Conservation (phyloP, 2,797 vertebrate species). For the Pipistrellus kuhlii region DNA sequence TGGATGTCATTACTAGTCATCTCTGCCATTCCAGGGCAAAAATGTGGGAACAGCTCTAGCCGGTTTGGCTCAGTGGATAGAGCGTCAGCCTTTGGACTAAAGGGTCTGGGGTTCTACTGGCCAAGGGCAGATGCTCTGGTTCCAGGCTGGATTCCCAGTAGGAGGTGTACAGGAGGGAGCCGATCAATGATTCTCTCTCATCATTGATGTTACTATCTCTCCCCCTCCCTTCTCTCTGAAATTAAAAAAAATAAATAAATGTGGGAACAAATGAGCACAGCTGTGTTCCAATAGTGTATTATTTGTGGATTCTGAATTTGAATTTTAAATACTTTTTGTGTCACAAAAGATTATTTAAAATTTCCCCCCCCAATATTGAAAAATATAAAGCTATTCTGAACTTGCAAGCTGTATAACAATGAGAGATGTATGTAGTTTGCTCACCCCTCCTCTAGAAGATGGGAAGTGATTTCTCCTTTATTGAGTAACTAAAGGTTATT, state of each 20-base stretch:
- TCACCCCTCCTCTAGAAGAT: neutral
- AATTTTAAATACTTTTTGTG: neutral
- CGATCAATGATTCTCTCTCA: too few species aligned
- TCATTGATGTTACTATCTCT: too few species aligned
- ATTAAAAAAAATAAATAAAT: neutral
- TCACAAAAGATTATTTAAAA: slow-evolving; percentile 35
- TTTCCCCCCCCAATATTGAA: neutral
- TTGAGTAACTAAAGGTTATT: slow-evolving; percentile 1
- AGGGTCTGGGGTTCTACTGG: too few species aligned
- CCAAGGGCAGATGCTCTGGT: too few species aligned
- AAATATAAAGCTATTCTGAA: slow-evolving; percentile 8
- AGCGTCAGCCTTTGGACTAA: too few species aligned
- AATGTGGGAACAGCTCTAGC: neutral
- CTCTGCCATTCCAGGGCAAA: neutral
- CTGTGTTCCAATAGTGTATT: neutral
- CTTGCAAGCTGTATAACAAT: neutral
- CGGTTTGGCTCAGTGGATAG: too few species aligned
- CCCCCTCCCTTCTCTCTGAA: too few species aligned
- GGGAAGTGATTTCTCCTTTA: neutral
- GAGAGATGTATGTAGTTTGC: neutral
- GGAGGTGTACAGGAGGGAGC: too few species aligned
- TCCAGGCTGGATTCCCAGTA: too few species aligned
- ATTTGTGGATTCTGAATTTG: neutral
- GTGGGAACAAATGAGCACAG: neutral
- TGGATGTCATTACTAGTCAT: neutral